Base-by-base conservation (phyloP, 2,113 vertebrate genomes). In the Dipodomys spectabilis region DNA sequence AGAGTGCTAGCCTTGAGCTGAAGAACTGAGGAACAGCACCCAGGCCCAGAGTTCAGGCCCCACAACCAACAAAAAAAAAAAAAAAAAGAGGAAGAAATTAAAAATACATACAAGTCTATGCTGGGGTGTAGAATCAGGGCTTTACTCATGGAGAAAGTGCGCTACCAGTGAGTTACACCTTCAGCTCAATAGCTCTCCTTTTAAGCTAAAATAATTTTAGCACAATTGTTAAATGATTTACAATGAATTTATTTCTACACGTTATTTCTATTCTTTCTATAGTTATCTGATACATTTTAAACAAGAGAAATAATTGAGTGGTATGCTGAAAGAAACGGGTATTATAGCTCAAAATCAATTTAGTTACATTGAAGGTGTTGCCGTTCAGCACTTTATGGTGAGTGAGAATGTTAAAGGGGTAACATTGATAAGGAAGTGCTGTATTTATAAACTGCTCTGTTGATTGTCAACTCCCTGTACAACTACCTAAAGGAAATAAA, bases 11-110 rank as follows among this genome's bases (percentile, higher is more conserved):
- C 39, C 35, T 39, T 39, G 35, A 39, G 35, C 35, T 39, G 35
- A 39, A 39, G 35, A 39, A 4, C 35, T 39, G 35, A 39, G 35
- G 35, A 39, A 39, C 35, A 39, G 35, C 35, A 39, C 35, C 35
- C 35, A 60, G 3, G 57, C 57, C 57, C 57, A 13, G 57, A 60
- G 11, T 18, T 60, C 16, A 60, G 16, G 16, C 5, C 57, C 57
- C 16, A 60, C n/a, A n/a, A n/a, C 11, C 2, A 60, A 7, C 57
- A 60, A 60, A 7, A 60, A 60, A 7, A 60, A 60, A 60, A 18
- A 60, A 60, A 60, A 82, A 90, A 94, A 87, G 62, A 77, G 22
- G 91, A 88, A 91, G n/a, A 95, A 79, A 62, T 72, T 35, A 90
- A n/a, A 79, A 79, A 16, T 57, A 57, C 15, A 16, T 16, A 57